Conservation (phyloP, 2,888 invertebrate genomes). For the Trachelus stipa region DNA sequence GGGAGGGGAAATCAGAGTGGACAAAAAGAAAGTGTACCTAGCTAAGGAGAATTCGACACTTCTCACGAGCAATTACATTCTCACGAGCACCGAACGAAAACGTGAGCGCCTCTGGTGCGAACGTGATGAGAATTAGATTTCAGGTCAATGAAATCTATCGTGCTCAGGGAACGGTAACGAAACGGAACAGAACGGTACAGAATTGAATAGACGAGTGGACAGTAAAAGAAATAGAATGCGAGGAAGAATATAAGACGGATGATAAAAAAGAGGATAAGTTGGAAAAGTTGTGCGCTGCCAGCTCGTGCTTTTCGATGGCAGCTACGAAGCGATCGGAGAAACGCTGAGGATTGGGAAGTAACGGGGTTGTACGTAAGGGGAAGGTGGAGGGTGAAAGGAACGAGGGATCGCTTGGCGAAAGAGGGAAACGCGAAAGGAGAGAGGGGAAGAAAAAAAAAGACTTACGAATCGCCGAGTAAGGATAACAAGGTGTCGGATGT, state of each 20-base stretch:
- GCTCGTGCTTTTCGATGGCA: background rate
- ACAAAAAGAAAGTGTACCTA: background rate
- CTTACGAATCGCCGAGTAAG: background rate
- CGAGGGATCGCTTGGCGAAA: background rate
- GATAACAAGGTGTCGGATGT: background rate
- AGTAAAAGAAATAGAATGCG: too few relatives aligned
- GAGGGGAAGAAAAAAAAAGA: background rate
- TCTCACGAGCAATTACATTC: background rate
- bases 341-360: background rate
- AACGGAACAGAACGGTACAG: background rate
- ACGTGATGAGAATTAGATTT: conserved; percentile 8
- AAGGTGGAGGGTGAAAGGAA: background rate
- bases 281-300: too few relatives aligned
- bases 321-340: background rate
- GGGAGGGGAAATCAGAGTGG: background rate
- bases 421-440: background rate
- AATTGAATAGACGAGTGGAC: background rate
- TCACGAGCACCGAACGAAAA: background rate
- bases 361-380: background rate
- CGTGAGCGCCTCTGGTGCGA: background rate
- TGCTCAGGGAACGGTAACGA: background rate
- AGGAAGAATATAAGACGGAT: background rate
- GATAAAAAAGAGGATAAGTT: background rate
- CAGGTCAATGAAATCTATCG: conserved; percentile 5
- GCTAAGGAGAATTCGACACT: background rate